Evolutionary conservation across 2,888 invertebrate genomes (phyloP).

Genomic region (Merodon equestris): DNA sequence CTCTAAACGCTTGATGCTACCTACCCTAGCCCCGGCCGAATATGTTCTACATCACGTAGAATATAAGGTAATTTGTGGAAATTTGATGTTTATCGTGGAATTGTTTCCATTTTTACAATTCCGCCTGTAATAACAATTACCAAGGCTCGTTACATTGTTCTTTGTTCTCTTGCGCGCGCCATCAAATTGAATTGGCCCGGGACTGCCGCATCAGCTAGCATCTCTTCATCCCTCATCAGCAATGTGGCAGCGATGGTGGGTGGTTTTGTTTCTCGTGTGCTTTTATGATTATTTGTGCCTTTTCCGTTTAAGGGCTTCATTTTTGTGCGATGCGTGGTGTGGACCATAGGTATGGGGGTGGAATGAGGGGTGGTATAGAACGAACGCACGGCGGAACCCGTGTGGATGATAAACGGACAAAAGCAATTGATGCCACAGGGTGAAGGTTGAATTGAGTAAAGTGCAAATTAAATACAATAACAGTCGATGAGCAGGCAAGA

Average conservation of each 20-base stretch:
- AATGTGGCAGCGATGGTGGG: constrained; percentile 1
- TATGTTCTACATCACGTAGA: constrained; percentile 74
- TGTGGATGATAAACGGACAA: constrained; percentile 45
- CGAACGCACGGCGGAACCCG: constrained; percentile 29
- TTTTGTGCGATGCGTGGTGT: constrained; percentile 13
- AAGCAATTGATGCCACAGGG: constrained; percentile 37
- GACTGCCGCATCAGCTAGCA: constrained; percentile 11
- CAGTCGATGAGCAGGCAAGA: background rate
- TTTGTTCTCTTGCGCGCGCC: constrained; percentile 33
- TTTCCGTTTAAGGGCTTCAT: constrained; percentile 48
- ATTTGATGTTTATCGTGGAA: constrained; percentile 79
- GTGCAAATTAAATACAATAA: constrained; percentile 52
- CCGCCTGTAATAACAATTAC: constrained; percentile 65
- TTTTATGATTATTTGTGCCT: constrained; percentile 39
- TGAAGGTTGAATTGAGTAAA: constrained; percentile 11
- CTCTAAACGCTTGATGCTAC: background rate
- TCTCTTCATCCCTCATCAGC: background rate
- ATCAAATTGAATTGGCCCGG: constrained; percentile 58
- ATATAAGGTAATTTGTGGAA: constrained; percentile 78
- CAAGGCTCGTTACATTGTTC: constrained; percentile 27
- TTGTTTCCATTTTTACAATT: constrained; percentile 76
- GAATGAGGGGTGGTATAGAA: background rate
- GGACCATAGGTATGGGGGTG: no score
- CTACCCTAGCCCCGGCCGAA: constrained; percentile 1
- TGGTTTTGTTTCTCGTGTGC: background rate